Percentiles rank a stretch among this genome's conserved stretches.
phyloP scores from a whole-genome alignment of 2,888 invertebrate genomes.

The Mythimna ferrago region DNA sequence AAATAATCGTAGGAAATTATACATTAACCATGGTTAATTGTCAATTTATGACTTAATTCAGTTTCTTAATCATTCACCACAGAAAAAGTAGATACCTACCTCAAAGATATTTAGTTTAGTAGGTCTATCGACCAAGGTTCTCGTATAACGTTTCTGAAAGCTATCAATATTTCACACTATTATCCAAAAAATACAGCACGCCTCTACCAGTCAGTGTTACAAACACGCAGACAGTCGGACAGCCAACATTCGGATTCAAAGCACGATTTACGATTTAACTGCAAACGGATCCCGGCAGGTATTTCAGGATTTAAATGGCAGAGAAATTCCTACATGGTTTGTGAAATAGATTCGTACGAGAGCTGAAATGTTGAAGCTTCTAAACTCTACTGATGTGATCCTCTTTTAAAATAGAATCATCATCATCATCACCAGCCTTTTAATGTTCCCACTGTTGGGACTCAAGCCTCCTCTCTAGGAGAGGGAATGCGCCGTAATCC shows the following conservation, averaged over 20 bases:
- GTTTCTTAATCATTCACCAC: background rate
- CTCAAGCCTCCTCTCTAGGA: too few species aligned
- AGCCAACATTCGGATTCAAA: constrained; percentile 17
- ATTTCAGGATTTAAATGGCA: constrained; percentile 35
- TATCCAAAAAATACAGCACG: constrained; percentile 10
- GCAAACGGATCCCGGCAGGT: constrained; percentile 1
- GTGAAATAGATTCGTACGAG: background rate
- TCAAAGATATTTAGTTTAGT: too few species aligned
- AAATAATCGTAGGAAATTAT: too few species aligned
- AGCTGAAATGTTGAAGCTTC: background rate
- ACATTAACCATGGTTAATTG: too few species aligned
- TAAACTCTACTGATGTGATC: background rate
- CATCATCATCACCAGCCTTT: too few species aligned
- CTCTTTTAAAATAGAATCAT: background rate
- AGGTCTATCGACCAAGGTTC: too few species aligned
- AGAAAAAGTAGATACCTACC: too few species aligned
- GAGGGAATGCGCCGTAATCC: too few species aligned
- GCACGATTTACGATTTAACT: constrained; percentile 37
- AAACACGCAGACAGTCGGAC: constrained; percentile 13
- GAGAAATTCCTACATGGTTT: constrained; percentile 12
- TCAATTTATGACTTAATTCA: too few species aligned
- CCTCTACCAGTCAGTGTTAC: background rate
- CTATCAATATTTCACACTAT: background rate
- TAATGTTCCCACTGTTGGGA: too few species aligned
- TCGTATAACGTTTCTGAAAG: constrained; percentile 3